These are phyloP conservation scores for Endomychus coccineus DNA, from an alignment of 2,888 invertebrate genomes.

Conservation along the genomic window DNA sequence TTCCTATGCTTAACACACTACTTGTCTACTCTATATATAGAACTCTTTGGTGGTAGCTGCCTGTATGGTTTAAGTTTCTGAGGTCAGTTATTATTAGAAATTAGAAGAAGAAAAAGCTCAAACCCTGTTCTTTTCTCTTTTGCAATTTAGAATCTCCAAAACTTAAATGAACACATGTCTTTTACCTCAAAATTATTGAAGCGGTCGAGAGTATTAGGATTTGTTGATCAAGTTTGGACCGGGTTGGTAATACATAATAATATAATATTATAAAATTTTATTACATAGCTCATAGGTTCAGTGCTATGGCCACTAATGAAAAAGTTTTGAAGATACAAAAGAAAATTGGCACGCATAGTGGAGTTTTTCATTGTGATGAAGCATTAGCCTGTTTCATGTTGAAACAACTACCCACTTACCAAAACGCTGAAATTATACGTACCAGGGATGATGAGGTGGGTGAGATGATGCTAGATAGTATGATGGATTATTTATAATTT, in stretches of 20 bases:
- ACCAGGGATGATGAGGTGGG: constrained; percentile 50
- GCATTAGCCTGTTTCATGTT: constrained; percentile 91
- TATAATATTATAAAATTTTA: neutral
- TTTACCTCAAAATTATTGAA: constrained; percentile 1
- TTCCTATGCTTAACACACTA: too few species aligned
- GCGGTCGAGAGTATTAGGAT: neutral
- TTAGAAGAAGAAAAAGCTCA: too few species aligned
- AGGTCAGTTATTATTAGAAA: too few species aligned
- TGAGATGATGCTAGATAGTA: constrained; percentile 2
- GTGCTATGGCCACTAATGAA: constrained; percentile 36
- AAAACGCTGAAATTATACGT: constrained; percentile 72
- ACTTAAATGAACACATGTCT: too few species aligned
- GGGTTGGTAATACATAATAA: neutral
- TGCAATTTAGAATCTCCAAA: too few species aligned
- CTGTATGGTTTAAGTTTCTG: too few species aligned
- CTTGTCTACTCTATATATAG: too few species aligned
- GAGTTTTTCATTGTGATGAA: constrained; percentile 90
- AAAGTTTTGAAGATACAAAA: constrained; percentile 34
- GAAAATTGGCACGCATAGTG: constrained; percentile 69
- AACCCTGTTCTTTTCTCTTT: too few species aligned
- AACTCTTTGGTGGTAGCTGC: too few species aligned
- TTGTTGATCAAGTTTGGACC: neutral
- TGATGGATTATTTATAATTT: neutral
- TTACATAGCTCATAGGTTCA: constrained; percentile 31
- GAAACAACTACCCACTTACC: constrained; percentile 69